Base-by-base conservation (phyloP, 2,888 invertebrate genomes). In the Pasiphila rectangulata region DNA sequence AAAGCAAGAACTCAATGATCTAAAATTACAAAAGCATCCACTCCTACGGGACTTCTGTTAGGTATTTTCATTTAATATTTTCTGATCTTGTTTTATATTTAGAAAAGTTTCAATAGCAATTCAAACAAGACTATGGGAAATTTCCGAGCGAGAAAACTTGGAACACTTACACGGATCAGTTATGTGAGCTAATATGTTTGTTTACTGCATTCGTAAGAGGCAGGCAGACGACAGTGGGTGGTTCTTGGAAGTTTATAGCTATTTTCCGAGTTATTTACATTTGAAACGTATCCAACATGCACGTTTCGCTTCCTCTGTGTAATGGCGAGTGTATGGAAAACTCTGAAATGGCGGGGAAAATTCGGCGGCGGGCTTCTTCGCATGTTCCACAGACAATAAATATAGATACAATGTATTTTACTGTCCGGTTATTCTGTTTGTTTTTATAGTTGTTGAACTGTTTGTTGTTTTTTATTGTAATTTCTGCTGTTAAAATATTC, bases 161-260 rank as follows among this genome's bases (percentile, higher is more conserved):
- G 30, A 32, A 32, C 17, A 32, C 10, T 32, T 19, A 10, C 32
- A 4, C 6, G 17, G 32, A 32, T 32, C 61, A 47, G 63, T 69
- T 66, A 71, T 65, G 66, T 47, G 38, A 45, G 56, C 59, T 75
- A 75, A 75, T 75, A 73, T 58, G 72, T 77, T 77, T 76, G 77
- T 76, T 77, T 75, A 75, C 75, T 68, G 68, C 67, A 67, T 69
- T 64, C 64, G 53, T 61, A 65, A 64, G 57, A 52, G 53, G 55
- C 29, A 27, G 27, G 32, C 34, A 40, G 41, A 38, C 30, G 32
- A 42, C 47, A 38, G 52, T 38, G 57, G 56, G 43, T 58, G 58
- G 54, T 50, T 52, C 54, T 52, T 57, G 59, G 35, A 54, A 59
- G 63, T 67, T 70, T 71, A 69, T 72, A 58, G 68, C 63, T 67